Conservation (phyloP, 2,797 vertebrate species). For the Sebastolobus alascanus region DNA sequence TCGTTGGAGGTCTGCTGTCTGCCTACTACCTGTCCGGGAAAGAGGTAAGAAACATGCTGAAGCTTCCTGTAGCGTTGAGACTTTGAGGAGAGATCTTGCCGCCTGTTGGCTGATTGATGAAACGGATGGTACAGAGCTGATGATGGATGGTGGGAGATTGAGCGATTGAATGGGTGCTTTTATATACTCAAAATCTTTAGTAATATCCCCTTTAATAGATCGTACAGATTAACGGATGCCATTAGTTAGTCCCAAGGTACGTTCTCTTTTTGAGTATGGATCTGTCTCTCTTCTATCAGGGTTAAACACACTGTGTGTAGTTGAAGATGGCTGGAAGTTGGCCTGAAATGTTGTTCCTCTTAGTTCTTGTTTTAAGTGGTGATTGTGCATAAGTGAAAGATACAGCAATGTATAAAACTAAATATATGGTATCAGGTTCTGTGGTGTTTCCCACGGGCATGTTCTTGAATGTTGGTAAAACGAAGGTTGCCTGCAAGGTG, state of each 20-base stretch:
- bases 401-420: neutral
- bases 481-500: neutral
- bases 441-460: neutral
- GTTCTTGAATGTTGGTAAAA: neutral
- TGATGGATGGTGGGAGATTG: constrained; percentile 1
- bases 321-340: neutral
- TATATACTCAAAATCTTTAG: neutral
- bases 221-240: constrained; percentile 12
- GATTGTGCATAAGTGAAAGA: neutral
- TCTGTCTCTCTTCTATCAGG: neutral
- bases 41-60: constrained; percentile 88
- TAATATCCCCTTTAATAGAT: constrained; percentile 1
- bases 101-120: constrained; percentile 16
- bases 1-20: constrained; percentile 96
- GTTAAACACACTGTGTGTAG: neutral
- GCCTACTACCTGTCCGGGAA: constrained; percentile 98
- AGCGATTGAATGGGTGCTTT: constrained; percentile 27
- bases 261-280: neutral
- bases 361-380: neutral
- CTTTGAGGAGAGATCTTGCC: neutral
- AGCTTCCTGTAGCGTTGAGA: neutral
- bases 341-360: neutral
- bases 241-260: neutral
- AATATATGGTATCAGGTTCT: neutral
- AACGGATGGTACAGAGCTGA: neutral